These are phyloP conservation scores for Charaxes varanes DNA, from an alignment of 1,140 invertebrate species.

Conservation along the genomic window DNA sequence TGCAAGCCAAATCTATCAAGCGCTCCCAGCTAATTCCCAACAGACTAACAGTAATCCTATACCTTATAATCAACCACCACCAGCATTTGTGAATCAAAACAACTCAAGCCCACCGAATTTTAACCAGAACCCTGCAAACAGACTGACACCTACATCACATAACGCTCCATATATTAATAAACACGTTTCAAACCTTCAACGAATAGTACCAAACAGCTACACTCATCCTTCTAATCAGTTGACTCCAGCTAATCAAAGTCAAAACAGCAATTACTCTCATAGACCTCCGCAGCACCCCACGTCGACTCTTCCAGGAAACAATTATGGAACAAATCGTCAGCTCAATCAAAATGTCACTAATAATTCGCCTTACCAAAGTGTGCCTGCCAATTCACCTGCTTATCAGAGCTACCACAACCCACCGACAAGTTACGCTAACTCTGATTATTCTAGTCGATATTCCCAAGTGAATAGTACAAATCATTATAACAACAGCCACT, in stretches of 20 bases:
- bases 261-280: conserved; percentile 53
- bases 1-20: conserved; percentile 57
- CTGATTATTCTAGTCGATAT: conserved; percentile 65
- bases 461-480: conserved; percentile 50
- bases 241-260: conserved; percentile 40
- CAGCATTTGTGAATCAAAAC: conserved; percentile 41
- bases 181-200: conserved; percentile 36
- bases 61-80: conserved; percentile 54
- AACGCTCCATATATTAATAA: conserved; percentile 46
- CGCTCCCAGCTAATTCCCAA: conserved; percentile 36
- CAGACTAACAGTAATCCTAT: conserved; percentile 45
- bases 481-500: conserved; percentile 47
- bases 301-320: conserved; percentile 26
- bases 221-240: conserved; percentile 53
- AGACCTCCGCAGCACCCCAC: conserved; percentile 41
- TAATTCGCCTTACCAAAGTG: conserved; percentile 64
- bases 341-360: conserved; percentile 33
- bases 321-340: conserved; percentile 43
- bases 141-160: conserved; percentile 51
- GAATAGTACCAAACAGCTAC: conserved; percentile 51
- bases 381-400: conserved; percentile 64
- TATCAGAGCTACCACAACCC: conserved; percentile 61
- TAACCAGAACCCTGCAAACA: conserved; percentile 56
- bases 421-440: conserved; percentile 64
- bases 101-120: conserved; percentile 58